Evolutionary conservation across 2,113 vertebrate genomes (phyloP), one percentile per base, ranked within the genome.

Genomic region (Telmatochromis bifrenatus): DNA sequence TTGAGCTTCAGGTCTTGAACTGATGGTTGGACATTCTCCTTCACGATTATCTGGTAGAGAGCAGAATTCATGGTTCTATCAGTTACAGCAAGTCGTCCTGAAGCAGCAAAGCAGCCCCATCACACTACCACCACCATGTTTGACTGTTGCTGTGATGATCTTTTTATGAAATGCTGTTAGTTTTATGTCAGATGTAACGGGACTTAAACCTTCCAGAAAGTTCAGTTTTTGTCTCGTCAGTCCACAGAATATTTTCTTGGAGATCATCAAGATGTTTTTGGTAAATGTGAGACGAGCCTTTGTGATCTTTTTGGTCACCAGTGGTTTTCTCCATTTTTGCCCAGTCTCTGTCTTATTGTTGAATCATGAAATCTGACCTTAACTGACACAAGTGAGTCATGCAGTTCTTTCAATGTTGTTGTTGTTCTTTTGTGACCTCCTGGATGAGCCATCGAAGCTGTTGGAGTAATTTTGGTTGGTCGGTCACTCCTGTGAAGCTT

Each of bases 101-200:
- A 35, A 35, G 31, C 60, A 65, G 60, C 9, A 65, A 12, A 65
- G 55, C 55, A 58, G 7, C 55, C 55, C 31, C 1, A 65, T 35
- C 31, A 35, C 31, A 65, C 60, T 35, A 65, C 60, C 31, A 35
- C 60, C 31, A 35, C 31, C 17, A 65, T 35, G 60, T 65, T 3
- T 65, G 31, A 65, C 31, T 0, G 58, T 33, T 1, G 58, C 9
- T 33, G 56, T 62, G 28, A 62, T 62, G 58, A 0, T 62, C 58
- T 62, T 62, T 35, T 19, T 62, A 35, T 62, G 31, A 62, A 62
- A 35, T 35, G 58, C 31, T 62, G 58, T 62, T 7, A 35, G 17
- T 62, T 62, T 35, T 19, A 35, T 62, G 4, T 62, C 58, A 19
- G 0, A n/a, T 62, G 58, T 62, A 35, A 62, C 58, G 0, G 9